These are phyloP conservation scores for Spinibarbus caldwelli DNA, from an alignment of 2,797 vertebrate species.

Conservation along the genomic window DNA sequence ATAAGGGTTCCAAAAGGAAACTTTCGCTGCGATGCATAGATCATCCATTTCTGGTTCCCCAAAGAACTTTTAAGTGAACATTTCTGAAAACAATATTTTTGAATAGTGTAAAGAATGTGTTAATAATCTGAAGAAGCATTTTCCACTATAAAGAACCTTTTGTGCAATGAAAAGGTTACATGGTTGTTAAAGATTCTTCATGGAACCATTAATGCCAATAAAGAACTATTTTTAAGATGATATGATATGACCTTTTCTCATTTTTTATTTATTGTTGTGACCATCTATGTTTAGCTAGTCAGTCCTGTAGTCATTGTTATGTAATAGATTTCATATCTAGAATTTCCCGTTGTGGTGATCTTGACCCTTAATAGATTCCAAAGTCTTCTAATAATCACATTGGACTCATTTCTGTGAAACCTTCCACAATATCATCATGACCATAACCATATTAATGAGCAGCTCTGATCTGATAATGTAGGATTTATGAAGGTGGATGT, in stretches of 20 bases:
- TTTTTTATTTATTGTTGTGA: conserved; percentile 22
- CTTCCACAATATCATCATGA: background rate
- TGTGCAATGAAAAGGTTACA: too few species aligned
- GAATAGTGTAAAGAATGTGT: too few species aligned
- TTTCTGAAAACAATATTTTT: too few species aligned
- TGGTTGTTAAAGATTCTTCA: background rate
- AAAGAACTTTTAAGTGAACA: background rate
- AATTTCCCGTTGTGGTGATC: conserved; percentile 17
- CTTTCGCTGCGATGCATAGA: background rate
- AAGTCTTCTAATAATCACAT: conserved; percentile 10
- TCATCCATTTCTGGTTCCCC: background rate
- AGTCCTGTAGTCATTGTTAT: conserved; percentile 13
- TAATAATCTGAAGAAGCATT: background rate
- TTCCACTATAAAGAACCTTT: background rate
- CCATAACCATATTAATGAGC: conserved; percentile 12
- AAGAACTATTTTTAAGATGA: background rate
- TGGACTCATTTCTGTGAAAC: conserved; percentile 10
- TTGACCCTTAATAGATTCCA: conserved; percentile 16
- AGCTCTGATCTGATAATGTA: conserved; percentile 3
- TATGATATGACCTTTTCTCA: conserved; percentile 36
- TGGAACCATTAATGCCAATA: background rate
- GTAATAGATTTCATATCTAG: conserved; percentile 9
- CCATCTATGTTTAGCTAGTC: background rate
- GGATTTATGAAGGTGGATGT: background rate
- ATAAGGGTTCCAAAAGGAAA: background rate